phyloP scores from a whole-genome alignment of 30 jellyfish, hydroid and myxozoan genomes.

The Catostylus mosaicus region DNA sequence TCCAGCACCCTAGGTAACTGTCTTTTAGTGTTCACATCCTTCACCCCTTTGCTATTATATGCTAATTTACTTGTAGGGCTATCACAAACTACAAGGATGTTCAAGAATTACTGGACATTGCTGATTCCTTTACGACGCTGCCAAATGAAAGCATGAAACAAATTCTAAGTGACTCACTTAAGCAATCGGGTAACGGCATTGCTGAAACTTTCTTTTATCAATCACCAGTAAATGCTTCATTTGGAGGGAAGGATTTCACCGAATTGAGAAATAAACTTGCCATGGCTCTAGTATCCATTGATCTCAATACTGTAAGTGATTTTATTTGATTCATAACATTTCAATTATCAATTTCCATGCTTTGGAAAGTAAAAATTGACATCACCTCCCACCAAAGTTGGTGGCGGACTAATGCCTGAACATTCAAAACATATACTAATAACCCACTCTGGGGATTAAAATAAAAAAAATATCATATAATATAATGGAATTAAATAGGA shows the following conservation, averaged over 20 bases:
- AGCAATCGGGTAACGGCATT: constrained; percentile 44
- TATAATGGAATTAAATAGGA: no score
- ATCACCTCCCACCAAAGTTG: no score
- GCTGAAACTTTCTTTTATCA: constrained; percentile 52
- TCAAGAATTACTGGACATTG: constrained; percentile 38
- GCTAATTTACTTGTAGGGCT: constrained; percentile 27
- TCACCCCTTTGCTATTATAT: no score
- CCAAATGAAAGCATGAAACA: constrained; percentile 25
- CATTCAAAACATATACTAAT: no score
- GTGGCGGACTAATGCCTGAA: no score
- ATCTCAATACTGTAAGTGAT: constrained; percentile 31
- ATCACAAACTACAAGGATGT: constrained; percentile 23
- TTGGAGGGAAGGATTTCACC: constrained; percentile 32
- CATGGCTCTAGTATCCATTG: constrained; percentile 8
- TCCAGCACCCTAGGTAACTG: no score
- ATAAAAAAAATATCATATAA: no score
- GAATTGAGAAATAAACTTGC: constrained; percentile 22
- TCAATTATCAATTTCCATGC: no score
- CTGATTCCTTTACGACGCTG: constrained; percentile 27
- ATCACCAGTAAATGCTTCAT: neutral
- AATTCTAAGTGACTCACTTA: constrained; percentile 16
- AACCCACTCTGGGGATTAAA: no score
- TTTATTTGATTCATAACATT: no score
- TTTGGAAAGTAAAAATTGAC: no score
- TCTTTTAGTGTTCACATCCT: no score